Percentiles rank a stretch among this genome's conserved stretches.
These are phyloP conservation scores for Tapirus indicus DNA, from an alignment of 2,797 vertebrate species.

Conservation along the genomic window DNA sequence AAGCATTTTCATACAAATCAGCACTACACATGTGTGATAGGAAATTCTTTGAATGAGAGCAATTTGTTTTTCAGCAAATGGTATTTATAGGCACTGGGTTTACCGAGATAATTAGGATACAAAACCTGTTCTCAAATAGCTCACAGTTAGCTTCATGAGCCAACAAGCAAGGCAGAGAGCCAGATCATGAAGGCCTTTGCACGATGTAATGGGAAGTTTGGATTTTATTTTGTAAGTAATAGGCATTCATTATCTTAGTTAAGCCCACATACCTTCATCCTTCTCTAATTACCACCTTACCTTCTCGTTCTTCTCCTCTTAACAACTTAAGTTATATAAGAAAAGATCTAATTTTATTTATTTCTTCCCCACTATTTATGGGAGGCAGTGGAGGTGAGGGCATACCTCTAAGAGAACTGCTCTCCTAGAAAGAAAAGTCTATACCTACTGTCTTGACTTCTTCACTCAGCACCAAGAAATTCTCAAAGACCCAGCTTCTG, in stretches of 20 bases:
- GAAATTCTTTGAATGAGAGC: conserved; percentile 12
- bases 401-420: not conserved
- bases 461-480: not conserved
- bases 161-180: not conserved
- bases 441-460: not conserved
- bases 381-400: not conserved
- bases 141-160: not conserved
- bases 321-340: not conserved
- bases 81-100: not conserved
- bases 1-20: conserved; percentile 18
- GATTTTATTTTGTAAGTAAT: not conserved
- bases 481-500: not conserved
- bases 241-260: not conserved
- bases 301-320: not conserved
- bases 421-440: not conserved
- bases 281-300: not conserved
- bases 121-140: not conserved
- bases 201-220: not conserved
- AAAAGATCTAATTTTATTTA: conserved; percentile 2
- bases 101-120: not conserved
- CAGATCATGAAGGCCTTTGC: not conserved
- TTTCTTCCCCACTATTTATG: not conserved
- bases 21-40: not conserved
- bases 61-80: not conserved
- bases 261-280: not conserved